These are phyloP conservation scores for Arnoldichthys spilopterus DNA, from an alignment of 2,797 vertebrate genomes.

Conservation along the genomic window DNA sequence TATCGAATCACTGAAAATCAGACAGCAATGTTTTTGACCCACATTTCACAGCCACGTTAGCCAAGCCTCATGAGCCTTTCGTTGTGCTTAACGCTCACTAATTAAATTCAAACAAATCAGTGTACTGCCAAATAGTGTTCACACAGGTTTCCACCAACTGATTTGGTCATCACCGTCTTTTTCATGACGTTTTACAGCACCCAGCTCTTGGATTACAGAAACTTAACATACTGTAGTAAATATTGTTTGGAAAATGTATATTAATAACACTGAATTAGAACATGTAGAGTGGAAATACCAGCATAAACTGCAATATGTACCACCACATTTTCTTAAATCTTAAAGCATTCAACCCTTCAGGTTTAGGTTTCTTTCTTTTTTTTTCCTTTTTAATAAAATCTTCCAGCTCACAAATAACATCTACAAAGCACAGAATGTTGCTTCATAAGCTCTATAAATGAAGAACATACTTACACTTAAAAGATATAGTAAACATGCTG, in stretches of 20 bases:
- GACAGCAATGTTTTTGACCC: neutral
- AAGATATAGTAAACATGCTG: neutral
- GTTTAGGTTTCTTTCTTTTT: neutral
- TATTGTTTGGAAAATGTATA: neutral
- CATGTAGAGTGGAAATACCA: neutral
- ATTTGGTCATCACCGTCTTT: neutral
- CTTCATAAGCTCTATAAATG: neutral
- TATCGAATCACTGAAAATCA: neutral
- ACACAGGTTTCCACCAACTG: neutral
- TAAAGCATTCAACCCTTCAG: neutral
- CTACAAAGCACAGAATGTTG: neutral
- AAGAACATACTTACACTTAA: neutral
- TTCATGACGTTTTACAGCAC: neutral
- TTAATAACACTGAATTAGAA: neutral
- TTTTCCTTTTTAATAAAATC: neutral
- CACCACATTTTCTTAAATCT: neutral
- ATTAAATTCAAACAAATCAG: neutral
- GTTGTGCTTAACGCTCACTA: neutral
- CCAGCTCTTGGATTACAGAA: neutral
- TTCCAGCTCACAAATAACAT: neutral
- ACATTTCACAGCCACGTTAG: neutral
- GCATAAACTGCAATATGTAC: neutral
- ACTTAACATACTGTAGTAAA: neutral
- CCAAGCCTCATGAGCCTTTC: neutral
- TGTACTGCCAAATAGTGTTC: slow-evolving; percentile 18